Conservation (phyloP, 2,113 vertebrate genomes). For the Nannobrachium achirus region DNA sequence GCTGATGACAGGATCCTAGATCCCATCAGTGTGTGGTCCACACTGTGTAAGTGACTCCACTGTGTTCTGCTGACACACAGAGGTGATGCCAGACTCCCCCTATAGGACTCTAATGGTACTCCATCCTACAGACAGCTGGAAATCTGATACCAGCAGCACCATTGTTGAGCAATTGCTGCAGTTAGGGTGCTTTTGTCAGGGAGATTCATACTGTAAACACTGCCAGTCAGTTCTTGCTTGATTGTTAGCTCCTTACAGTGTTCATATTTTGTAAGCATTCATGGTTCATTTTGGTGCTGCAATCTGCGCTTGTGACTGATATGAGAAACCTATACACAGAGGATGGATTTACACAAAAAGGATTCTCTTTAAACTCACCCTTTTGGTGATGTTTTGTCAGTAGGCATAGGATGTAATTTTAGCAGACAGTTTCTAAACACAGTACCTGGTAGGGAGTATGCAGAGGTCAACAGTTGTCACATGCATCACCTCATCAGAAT, state of each 20-base stretch:
- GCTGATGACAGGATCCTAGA: constrained; percentile 60
- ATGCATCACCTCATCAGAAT: constrained; percentile 14
- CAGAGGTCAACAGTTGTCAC: constrained; percentile 31
- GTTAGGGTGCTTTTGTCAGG: not conserved
- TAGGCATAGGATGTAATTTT: not conserved
- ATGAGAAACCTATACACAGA: too few relatives aligned
- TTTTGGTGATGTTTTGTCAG: not conserved
- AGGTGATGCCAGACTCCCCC: constrained; percentile 79
- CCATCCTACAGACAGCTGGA: constrained; percentile 28
- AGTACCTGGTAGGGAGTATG: constrained; percentile 1
- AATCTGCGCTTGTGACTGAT: too few relatives aligned
- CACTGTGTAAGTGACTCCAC: constrained; percentile 13
- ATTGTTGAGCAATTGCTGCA: too few relatives aligned
- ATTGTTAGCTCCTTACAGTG: not conserved
- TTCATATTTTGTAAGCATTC: not conserved
- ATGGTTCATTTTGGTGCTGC: too few relatives aligned
- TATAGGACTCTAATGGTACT: constrained; percentile 67
- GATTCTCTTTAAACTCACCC: too few relatives aligned
- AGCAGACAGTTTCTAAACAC: not conserved
- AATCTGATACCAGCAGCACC: not conserved
- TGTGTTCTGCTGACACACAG: constrained; percentile 37
- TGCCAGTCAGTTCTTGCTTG: too few relatives aligned
- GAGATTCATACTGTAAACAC: not conserved
- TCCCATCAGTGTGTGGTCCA: constrained; percentile 62
- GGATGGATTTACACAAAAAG: too few relatives aligned